Evolutionary conservation across 2,797 vertebrate species (phyloP), one percentile per base, ranked within the genome.

Genomic region (Onychomys torridus): DNA sequence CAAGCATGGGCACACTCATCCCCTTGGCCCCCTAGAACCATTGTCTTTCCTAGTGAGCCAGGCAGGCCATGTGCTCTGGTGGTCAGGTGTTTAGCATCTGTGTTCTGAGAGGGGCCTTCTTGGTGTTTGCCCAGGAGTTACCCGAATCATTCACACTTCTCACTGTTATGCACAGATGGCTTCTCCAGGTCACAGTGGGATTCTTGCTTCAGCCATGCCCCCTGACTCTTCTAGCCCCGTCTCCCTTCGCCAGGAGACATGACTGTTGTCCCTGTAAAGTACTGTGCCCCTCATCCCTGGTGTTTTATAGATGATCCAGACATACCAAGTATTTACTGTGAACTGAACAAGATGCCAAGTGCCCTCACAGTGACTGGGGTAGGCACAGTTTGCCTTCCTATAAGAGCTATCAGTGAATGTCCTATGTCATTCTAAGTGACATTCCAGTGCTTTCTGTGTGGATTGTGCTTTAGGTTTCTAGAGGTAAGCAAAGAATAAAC

Each of bases 271-370:
- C 61, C 13, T 27, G 7, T n/a, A 49, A 59, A 37, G 37, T 29
- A 3, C 57, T 10, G 16, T 29, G 9, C 23, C 67, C 55, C 16
- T 17, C 1, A 0, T 1, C 21, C 43, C 13, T 37, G 43, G 29
- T 27, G 32, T 73, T 32, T 59, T 57, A 19, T 46, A 57, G 52
- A 73, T 27, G 34, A 59, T 5, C 9, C 67, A 52, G 69, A 19
- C 2, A 55, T 7, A 14, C 1, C 23, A 2, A n/a, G 27, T 52
- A 12, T 25, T 84, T 46, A 5, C 23, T 46, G 25, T 21, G 25
- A 27, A 2, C 57, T 46, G 1, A 14, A 46, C 19, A 9, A 29
- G 21, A 37, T 61, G 46, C 82, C 17, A 40, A 12, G 14, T 16
- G 34, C 27, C 34, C 57, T 65, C 57, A 46, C 11, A 8, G 25